Evolutionary conservation across 2,113 vertebrate species (phyloP).

Genomic region (Thunnus thynnus): DNA sequence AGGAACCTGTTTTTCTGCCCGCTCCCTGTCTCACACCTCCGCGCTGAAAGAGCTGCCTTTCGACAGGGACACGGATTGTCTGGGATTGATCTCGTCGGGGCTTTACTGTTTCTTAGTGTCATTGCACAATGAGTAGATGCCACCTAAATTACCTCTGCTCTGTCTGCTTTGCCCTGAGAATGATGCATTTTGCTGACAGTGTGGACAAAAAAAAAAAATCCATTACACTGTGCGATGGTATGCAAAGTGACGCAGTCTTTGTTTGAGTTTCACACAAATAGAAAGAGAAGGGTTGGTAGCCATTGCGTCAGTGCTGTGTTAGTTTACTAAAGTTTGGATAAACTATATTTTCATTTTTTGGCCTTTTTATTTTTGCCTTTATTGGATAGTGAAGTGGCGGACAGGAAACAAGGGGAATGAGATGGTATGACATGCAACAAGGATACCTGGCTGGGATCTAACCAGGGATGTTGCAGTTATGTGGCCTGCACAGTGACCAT

Average conservation of each 20-base stretch:
- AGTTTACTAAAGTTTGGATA: constrained; percentile 20
- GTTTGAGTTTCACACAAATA: constrained; percentile 77
- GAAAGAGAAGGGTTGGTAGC: constrained; percentile 27
- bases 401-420: too few relatives aligned
- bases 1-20: constrained; percentile 76
- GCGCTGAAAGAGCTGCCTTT: constrained; percentile 18
- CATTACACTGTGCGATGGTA: constrained; percentile 41
- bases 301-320: constrained; percentile 17
- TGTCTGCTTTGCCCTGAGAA: constrained; percentile 8
- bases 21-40: constrained; percentile 54
- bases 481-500: too few relatives aligned
- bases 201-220: constrained; percentile 22
- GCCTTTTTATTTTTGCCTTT: too few relatives aligned
- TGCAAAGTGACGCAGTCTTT: constrained; percentile 62
- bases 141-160: constrained; percentile 45
- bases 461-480: too few relatives aligned
- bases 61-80: constrained; percentile 17
- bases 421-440: too few relatives aligned
- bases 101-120: neutral
- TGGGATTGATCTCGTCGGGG: neutral
- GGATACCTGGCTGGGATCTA: too few relatives aligned
- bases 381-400: too few relatives aligned
- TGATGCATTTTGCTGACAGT: constrained; percentile 43
- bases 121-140: constrained; percentile 24
- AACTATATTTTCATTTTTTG: neutral